These are phyloP conservation scores for Pentalonia nigronervosa DNA, from an alignment of 1,140 invertebrate species.

Conservation along the genomic window DNA sequence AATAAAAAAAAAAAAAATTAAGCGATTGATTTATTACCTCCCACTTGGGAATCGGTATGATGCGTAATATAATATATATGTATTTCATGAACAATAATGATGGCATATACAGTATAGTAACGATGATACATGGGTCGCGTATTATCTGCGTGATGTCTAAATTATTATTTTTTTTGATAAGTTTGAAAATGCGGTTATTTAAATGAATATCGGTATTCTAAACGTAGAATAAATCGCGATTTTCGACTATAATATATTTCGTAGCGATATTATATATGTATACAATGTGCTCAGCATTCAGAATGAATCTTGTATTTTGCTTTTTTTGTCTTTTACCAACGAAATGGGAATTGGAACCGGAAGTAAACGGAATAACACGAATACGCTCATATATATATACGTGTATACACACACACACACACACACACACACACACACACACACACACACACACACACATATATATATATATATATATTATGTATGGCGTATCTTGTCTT, in stretches of 20 bases:
- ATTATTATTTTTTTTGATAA: not conserved
- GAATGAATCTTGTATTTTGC: not conserved
- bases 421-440: too few species aligned
- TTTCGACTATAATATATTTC: not conserved
- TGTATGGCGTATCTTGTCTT: constrained; percentile 40
- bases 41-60: not conserved
- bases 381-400: not conserved
- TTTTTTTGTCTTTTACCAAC: not conserved
- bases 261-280: not conserved
- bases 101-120: not conserved
- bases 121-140: not conserved
- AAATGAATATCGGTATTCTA: not conserved
- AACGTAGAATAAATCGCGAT: not conserved
- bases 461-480: not conserved
- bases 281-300: not conserved
- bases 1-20: not conserved
- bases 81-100: constrained; percentile 29
- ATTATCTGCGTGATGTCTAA: not conserved
- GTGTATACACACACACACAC: too few species aligned
- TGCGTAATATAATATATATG: not conserved
- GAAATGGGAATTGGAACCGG: constrained; percentile 53
- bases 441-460: too few species aligned
- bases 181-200: not conserved
- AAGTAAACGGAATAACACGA: constrained; percentile 46
- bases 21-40: not conserved